These are phyloP conservation scores for Ellobium chinense DNA, from an alignment of 2,888 invertebrate species.

Conservation along the genomic window DNA sequence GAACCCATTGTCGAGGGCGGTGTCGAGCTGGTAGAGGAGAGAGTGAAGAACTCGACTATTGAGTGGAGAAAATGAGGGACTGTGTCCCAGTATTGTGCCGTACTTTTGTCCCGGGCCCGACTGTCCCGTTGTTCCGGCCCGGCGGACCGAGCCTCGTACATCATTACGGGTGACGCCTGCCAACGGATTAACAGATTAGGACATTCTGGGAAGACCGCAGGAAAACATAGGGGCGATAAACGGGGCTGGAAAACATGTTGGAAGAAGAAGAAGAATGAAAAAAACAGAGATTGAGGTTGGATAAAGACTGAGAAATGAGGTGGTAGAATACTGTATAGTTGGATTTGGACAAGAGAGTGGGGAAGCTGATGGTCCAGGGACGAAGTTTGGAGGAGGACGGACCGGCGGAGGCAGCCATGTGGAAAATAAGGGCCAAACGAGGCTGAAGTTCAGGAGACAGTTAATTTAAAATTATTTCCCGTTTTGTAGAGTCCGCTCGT, in stretches of 20 bases:
- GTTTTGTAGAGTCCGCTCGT: not conserved
- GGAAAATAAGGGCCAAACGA: not conserved
- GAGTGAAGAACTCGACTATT: slow-evolving; percentile 33
- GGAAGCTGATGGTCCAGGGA: not conserved
- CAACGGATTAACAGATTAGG: slow-evolving; percentile 40
- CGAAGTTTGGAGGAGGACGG: not conserved
- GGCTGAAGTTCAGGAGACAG: not conserved
- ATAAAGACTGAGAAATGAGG: slow-evolving; percentile 6
- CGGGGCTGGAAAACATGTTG: not conserved
- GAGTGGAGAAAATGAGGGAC: slow-evolving; percentile 13
- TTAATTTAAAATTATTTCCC: not conserved
- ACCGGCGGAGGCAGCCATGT: not conserved
- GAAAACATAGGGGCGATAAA: not conserved
- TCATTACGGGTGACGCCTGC: slow-evolving; percentile 33
- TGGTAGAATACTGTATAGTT: slow-evolving; percentile 17
- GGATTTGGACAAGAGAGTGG: too few relatives aligned
- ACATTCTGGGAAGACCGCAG: slow-evolving; percentile 6
- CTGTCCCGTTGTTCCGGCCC: slow-evolving; percentile 12
- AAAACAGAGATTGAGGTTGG: too few relatives aligned
- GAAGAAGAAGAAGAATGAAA: not conserved
- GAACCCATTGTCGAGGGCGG: not conserved
- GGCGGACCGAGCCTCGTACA: slow-evolving; percentile 7
- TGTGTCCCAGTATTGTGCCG: slow-evolving; percentile 4
- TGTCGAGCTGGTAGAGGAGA: not conserved
- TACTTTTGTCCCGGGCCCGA: slow-evolving; percentile 14